Conservation (phyloP, 2,113 vertebrate species). For the Syngnathus scovelli region DNA sequence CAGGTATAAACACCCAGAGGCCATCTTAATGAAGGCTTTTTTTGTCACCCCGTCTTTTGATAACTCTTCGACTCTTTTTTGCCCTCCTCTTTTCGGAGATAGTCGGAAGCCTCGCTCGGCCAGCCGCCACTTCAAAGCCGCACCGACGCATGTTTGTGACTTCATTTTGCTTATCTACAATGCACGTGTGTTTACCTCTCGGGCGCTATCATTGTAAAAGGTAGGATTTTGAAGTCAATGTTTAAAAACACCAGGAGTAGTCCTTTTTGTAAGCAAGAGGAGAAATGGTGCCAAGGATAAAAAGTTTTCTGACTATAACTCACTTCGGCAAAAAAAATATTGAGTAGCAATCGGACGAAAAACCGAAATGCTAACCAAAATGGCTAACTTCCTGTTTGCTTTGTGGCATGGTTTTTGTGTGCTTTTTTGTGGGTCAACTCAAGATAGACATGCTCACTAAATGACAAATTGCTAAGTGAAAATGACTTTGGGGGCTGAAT, state of each 20-base stretch:
- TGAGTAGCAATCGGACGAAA: not conserved
- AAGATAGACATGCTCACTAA: not conserved
- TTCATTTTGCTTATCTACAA: not conserved
- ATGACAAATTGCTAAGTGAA: not conserved
- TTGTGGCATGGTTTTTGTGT: not conserved
- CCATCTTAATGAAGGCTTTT: slow-evolving; percentile 42
- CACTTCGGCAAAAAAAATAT: no score
- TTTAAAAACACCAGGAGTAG: not conserved
- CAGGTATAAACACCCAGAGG: slow-evolving; percentile 65
- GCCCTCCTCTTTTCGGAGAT: slow-evolving; percentile 43
- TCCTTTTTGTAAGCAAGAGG: no score
- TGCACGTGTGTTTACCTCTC: slow-evolving; percentile 25
- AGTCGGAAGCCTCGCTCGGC: slow-evolving; percentile 44
- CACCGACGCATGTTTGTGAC: slow-evolving; percentile 37
- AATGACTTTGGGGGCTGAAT: not conserved
- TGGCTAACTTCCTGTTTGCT: not conserved
- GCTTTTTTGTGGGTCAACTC: not conserved
- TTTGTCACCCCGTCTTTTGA: slow-evolving; percentile 26
- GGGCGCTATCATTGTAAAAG: not conserved
- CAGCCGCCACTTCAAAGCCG: slow-evolving; percentile 57
- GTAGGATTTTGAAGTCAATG: not conserved
- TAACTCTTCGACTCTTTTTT: slow-evolving; percentile 58
- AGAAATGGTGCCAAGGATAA: no score
- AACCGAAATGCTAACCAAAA: not conserved
- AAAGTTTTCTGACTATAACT: no score